Evolutionary conservation across 2,113 vertebrate genomes (phyloP).

Genomic region (Lasiurus borealis): DNA sequence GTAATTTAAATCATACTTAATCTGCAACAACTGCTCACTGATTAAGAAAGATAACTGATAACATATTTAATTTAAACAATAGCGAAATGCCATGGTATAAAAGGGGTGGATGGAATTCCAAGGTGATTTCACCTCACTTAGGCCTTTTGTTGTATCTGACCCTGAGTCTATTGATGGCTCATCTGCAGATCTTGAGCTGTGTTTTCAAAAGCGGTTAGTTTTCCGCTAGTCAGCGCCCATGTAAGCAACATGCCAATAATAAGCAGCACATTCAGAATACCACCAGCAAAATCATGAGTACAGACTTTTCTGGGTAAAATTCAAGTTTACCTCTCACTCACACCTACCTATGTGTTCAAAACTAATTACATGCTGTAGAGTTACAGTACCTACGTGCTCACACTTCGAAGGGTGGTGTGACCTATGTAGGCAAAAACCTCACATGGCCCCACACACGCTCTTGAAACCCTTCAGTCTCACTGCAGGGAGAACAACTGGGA

Average conservation of each 20-base stretch:
- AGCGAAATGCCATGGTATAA: not conserved
- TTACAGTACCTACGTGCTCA: not conserved
- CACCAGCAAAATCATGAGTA: not conserved
- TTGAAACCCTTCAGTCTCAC: not conserved
- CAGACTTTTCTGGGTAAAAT: conserved; percentile 41
- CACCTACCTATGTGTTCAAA: not conserved
- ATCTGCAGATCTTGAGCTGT: not conserved
- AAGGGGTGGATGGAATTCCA: not conserved
- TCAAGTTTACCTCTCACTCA: not conserved
- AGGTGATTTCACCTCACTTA: too few relatives aligned
- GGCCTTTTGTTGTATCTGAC: conserved; percentile 21
- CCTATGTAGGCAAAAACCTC: not conserved
- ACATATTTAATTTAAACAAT: not conserved
- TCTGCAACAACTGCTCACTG: not conserved
- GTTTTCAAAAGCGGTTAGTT: conserved; percentile 7
- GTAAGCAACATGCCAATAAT: conserved; percentile 1
- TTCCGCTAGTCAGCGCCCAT: conserved; percentile 11
- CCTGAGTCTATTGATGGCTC: not conserved
- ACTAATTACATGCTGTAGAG: not conserved
- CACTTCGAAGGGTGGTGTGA: not conserved
- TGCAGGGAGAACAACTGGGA: not conserved
- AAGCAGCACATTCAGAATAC: not conserved
- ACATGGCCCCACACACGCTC: not conserved
- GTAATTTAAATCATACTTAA: not conserved
- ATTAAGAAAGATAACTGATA: not conserved